These are phyloP conservation scores for Chloroceryle inda DNA, from an alignment of 2,797 vertebrate species.

Conservation along the genomic window DNA sequence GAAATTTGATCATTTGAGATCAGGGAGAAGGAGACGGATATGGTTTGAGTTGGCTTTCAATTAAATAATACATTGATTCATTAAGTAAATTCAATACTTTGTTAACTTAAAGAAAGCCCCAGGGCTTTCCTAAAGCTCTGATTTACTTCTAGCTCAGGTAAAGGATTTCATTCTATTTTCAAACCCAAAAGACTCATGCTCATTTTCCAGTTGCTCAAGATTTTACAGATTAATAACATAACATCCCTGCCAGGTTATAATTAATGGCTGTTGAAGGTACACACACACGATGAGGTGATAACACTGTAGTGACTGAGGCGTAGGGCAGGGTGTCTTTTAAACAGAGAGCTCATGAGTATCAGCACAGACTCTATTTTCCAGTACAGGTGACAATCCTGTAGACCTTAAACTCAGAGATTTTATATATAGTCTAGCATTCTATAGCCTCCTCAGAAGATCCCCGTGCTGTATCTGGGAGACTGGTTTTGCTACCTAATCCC, in stretches of 20 bases:
- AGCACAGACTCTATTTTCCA: neutral
- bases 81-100: slow-evolving; percentile 37
- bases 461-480: neutral
- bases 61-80: slow-evolving; percentile 24
- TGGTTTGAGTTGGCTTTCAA: neutral
- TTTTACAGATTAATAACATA: slow-evolving; percentile 71
- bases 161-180: slow-evolving; percentile 54
- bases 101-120: neutral
- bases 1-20: slow-evolving; percentile 11
- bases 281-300: slow-evolving; percentile 41
- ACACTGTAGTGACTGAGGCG: slow-evolving; percentile 40
- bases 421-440: neutral
- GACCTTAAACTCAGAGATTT: neutral
- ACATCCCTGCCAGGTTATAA: slow-evolving; percentile 62
- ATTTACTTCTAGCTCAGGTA: slow-evolving; percentile 46
- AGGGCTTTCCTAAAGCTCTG: slow-evolving; percentile 19
- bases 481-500: slow-evolving; percentile 19
- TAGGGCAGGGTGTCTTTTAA: slow-evolving; percentile 1
- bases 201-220: slow-evolving; percentile 54
- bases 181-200: slow-evolving; percentile 37
- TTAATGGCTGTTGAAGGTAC: slow-evolving; percentile 64
- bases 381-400: neutral
- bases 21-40: neutral
- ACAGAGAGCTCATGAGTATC: neutral
- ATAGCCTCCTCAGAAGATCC: too few species aligned